Conservation (phyloP, 2,797 vertebrate species). For the Garrulus glandarius region DNA sequence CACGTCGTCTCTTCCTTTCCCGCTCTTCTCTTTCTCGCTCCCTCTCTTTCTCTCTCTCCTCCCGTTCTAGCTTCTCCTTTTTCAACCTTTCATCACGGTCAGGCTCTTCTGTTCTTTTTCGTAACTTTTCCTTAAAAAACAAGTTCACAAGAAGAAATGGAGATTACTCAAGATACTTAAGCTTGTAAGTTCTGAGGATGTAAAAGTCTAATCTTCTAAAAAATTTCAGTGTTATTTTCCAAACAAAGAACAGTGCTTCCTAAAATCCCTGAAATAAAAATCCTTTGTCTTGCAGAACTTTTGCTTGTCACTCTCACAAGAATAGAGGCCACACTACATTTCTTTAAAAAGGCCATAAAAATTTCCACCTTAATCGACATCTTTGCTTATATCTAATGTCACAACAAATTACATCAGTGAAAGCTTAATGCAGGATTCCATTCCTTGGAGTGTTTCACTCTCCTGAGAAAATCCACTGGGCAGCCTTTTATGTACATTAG, state of each 20-base stretch:
- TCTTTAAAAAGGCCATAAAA: not conserved
- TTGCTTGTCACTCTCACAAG: not conserved
- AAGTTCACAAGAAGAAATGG: not conserved
- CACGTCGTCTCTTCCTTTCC: constrained; percentile 78
- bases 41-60: constrained; percentile 83
- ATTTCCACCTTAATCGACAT: not conserved
- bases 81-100: constrained; percentile 85
- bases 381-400: not conserved
- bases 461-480: not conserved
- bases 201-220: not conserved
- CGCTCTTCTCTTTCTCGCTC: constrained; percentile 79
- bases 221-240: not conserved
- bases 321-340: not conserved
- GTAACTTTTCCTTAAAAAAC: constrained; percentile 77
- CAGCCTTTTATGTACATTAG: not conserved
- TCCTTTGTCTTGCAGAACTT: not conserved
- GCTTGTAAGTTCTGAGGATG: not conserved
- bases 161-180: not conserved
- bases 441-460: not conserved
- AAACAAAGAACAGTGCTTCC: not conserved
- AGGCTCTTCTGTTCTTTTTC: constrained; percentile 88
- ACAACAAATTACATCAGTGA: not conserved
- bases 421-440: not conserved
- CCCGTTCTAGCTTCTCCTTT: constrained; percentile 85
- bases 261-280: not conserved